Evolutionary conservation across 2,113 vertebrate genomes (phyloP), one percentile per base, ranked within the genome.

Genomic region (Sitta europaea): DNA sequence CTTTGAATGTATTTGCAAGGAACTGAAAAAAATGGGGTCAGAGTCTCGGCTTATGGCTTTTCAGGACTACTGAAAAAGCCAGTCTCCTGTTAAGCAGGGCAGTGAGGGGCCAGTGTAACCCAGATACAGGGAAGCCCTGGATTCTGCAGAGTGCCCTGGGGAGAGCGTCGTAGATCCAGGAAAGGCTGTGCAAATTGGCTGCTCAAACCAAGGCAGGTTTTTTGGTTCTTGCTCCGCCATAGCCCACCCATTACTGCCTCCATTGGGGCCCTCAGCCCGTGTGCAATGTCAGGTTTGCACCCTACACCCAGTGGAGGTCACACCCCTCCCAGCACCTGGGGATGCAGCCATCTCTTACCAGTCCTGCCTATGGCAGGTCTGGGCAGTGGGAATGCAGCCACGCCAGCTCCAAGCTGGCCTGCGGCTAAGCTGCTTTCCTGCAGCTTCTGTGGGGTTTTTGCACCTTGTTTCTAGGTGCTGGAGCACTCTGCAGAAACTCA

Each of bases 1-100:
- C 85, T 96, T 92, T 88, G 58, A 94, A 94, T 53, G 59, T 74
- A 87, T 86, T 93, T 72, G 75, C 63, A 95, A 86, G 68, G 71
- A 92, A 71, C 59, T 73, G 78, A 73, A 93, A 84, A 95, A 96
- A 91, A 90, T 20, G 31, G 72, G 85, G 81, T 86, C 67, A 77
- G 66, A 94, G 45, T 68, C 70, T 84, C 43, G 5, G 90, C 71
- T 94, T 88, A 55, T 73, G 63, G 78, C 82, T 94, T 95, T 96
- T 79, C 74, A 92, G 67, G 63, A 43, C 85, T 93, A 51, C 63
- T 93, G 90, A 76, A 90, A 94, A 92, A 86, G 66, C 48, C 50
- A 72, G 50, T 35, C 86, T 90, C 66, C 62, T 76, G 55, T 55
- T 73, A 61, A 66, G 45, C 31, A 45, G 50, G 62, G 71, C 58